A percentile compares a stretch with the other conserved stretches of the same genome.
Evolutionary conservation across 1,140 invertebrate species (phyloP).

Genomic region (Parasteatoda tepidariorum): DNA sequence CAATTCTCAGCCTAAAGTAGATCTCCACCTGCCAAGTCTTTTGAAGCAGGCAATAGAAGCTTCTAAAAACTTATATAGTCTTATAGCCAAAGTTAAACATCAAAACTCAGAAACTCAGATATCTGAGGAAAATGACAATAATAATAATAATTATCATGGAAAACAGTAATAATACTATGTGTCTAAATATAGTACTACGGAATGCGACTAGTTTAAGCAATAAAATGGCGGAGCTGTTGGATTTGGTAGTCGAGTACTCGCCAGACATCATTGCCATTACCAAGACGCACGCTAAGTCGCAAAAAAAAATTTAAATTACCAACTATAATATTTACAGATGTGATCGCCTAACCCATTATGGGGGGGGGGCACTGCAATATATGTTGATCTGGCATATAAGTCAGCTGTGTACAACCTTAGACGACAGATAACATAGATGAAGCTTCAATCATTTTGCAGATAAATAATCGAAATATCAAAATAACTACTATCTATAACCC

Average conservation of each 20-base stretch:
- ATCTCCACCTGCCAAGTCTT: too few species aligned
- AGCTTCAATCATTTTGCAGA: background rate
- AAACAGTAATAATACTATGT: too few species aligned
- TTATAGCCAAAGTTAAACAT: too few species aligned
- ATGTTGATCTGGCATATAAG: background rate
- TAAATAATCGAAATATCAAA: background rate
- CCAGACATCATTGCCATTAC: background rate
- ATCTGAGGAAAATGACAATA: too few species aligned
- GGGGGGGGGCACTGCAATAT: background rate
- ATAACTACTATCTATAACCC: background rate
- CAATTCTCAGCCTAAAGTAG: too few species aligned
- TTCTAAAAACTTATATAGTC: too few species aligned
- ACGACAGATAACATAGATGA: background rate
- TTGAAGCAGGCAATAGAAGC: too few species aligned
- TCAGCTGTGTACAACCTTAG: background rate
- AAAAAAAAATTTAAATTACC: background rate
- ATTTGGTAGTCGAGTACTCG: background rate
- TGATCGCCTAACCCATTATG: background rate
- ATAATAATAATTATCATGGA: too few species aligned
- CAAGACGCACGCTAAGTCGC: background rate
- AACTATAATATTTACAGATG: background rate
- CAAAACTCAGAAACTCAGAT: too few species aligned
- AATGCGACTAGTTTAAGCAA: too few species aligned
- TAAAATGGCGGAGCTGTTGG: too few species aligned
- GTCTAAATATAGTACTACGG: too few species aligned